These are phyloP conservation scores for Ectropis crepuscularia DNA, from an alignment of 2,888 invertebrate genomes.

Conservation along the genomic window DNA sequence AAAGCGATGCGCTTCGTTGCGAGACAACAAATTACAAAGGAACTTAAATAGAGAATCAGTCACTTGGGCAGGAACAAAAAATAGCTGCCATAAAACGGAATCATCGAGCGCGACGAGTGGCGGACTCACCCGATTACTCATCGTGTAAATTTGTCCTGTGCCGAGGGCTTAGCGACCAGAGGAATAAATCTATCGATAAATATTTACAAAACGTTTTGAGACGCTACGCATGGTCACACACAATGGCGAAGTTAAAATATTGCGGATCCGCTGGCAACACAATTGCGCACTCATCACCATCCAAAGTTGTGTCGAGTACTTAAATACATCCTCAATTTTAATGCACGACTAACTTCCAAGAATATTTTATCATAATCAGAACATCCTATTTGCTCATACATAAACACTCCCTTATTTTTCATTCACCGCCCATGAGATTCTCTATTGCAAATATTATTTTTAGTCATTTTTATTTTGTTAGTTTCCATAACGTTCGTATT, in stretches of 20 bases:
- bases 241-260: slow-evolving; percentile 71
- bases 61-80: slow-evolving; percentile 62
- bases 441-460: no score
- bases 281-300: slow-evolving; percentile 49
- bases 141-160: slow-evolving; percentile 73
- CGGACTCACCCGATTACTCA: slow-evolving; percentile 78
- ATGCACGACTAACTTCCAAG: slow-evolving; percentile 38
- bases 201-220: slow-evolving; percentile 69
- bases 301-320: slow-evolving; percentile 38
- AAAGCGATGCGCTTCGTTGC: slow-evolving; percentile 37
- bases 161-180: slow-evolving; percentile 58
- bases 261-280: slow-evolving; percentile 63
- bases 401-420: neutral
- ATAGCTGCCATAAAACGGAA: slow-evolving; percentile 67
- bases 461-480: no score
- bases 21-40: slow-evolving; percentile 46
- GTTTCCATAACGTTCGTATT: no score
- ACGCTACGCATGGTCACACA: slow-evolving; percentile 71
- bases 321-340: slow-evolving; percentile 41
- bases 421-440: no score
- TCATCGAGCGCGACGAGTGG: slow-evolving; percentile 68
- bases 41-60: slow-evolving; percentile 59
- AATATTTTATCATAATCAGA: slow-evolving; percentile 19
- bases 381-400: slow-evolving; percentile 7
- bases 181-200: slow-evolving; percentile 78